Evolutionary conservation across 2,113 vertebrate genomes (phyloP).

Genomic region (Nettapus auritus): DNA sequence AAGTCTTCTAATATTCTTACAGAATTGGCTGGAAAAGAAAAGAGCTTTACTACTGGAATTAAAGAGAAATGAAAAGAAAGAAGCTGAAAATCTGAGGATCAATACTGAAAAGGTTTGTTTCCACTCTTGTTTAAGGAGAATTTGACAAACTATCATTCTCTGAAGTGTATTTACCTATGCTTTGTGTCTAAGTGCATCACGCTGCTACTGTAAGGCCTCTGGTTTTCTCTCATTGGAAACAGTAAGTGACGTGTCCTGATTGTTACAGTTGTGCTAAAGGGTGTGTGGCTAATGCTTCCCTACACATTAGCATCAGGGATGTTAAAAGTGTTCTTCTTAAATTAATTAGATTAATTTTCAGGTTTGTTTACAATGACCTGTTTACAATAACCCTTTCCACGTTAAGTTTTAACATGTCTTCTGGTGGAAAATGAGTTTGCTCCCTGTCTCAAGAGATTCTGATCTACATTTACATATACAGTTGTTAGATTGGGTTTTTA

Average conservation of each 20-base stretch:
- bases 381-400: too few species aligned
- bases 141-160: neutral
- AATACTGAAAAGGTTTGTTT: constrained; percentile 81
- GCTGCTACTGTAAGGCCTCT: neutral
- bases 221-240: neutral
- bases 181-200: neutral
- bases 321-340: neutral
- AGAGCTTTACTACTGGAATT: constrained; percentile 76
- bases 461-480: neutral
- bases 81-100: constrained; percentile 81
- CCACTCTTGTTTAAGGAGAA: neutral
- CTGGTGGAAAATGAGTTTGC: neutral
- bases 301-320: neutral
- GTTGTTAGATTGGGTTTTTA: neutral
- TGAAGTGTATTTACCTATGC: neutral
- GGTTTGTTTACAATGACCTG: neutral
- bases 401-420: neutral
- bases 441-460: neutral
- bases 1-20: constrained; percentile 11
- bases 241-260: neutral
- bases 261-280: neutral
- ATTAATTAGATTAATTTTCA: neutral
- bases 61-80: constrained; percentile 81
- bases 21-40: constrained; percentile 95
- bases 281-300: neutral